A percentile compares a stretch with the other conserved stretches of the same genome.
These are phyloP conservation scores for Argyrosomus japonicus DNA, from an alignment of 2,113 vertebrate genomes.

Conservation along the genomic window DNA sequence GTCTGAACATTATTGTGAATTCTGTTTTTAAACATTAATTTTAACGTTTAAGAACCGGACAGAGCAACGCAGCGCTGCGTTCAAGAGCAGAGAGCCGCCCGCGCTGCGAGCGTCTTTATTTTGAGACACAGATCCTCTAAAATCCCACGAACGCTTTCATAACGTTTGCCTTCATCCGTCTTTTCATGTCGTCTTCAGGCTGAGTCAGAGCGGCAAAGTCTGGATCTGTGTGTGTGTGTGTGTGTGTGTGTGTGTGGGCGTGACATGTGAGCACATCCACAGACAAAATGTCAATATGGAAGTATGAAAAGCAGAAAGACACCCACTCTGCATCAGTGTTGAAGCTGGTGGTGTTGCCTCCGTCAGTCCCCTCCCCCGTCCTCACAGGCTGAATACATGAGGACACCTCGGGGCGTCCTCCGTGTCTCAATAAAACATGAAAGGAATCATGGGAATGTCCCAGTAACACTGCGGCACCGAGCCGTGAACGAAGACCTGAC, in stretches of 20 bases:
- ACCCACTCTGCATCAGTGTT: too few relatives aligned
- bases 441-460: slow-evolving; percentile 58
- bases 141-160: too few relatives aligned
- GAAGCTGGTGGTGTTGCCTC: neutral
- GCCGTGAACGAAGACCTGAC: neutral
- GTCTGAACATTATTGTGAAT: too few relatives aligned
- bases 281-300: slow-evolving; percentile 50
- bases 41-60: too few relatives aligned
- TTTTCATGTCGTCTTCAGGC: too few relatives aligned
- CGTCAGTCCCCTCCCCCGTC: neutral
- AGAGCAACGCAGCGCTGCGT: too few relatives aligned
- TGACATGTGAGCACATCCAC: slow-evolving; percentile 35
- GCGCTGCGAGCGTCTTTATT: too few relatives aligned
- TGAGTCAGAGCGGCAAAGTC: too few relatives aligned
- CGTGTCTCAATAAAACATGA: slow-evolving; percentile 53
- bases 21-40: too few relatives aligned
- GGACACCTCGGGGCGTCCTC: slow-evolving; percentile 14
- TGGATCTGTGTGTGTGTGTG: neutral
- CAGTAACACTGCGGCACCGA: slow-evolving; percentile 27
- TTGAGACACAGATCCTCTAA: too few relatives aligned
- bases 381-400: slow-evolving; percentile 28
- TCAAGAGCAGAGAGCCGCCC: too few relatives aligned
- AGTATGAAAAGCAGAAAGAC: neutral
- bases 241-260: slow-evolving; percentile 42
- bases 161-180: too few relatives aligned